phyloP scores from a whole-genome alignment of 2,888 invertebrate species.

The Platerodrilus igneus region DNA sequence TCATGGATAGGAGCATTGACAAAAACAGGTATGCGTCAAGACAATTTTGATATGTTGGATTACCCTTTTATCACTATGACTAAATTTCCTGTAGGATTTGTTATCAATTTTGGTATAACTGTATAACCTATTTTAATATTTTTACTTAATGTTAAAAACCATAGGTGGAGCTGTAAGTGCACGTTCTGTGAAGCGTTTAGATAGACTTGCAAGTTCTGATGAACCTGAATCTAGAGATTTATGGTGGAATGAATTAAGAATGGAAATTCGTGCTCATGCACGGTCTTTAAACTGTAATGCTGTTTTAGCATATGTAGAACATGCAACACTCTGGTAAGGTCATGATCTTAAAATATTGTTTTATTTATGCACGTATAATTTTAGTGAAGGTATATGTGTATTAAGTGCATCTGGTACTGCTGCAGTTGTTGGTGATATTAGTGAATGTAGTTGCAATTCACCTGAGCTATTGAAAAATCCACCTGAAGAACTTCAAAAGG shows the following conservation, averaged over 20 bases:
- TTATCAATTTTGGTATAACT: slow-evolving; percentile 73
- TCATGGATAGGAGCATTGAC: slow-evolving; percentile 52
- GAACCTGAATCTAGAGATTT: slow-evolving; percentile 89
- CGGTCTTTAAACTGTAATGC: slow-evolving; percentile 89
- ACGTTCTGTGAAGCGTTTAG: slow-evolving; percentile 76
- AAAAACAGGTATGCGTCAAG: slow-evolving; percentile 66
- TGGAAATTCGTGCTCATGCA: slow-evolving; percentile 92
- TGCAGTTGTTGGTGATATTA: slow-evolving; percentile 61
- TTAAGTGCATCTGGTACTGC: slow-evolving; percentile 92
- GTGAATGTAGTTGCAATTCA: slow-evolving; percentile 33
- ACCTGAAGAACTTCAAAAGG: no score
- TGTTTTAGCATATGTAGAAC: slow-evolving; percentile 90
- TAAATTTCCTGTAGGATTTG: slow-evolving; percentile 83
- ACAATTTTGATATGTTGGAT: slow-evolving; percentile 84
- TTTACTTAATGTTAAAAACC: neutral
- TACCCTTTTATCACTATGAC: slow-evolving; percentile 94
- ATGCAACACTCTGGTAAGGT: slow-evolving; percentile 85
- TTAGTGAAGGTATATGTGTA: slow-evolving; percentile 91
- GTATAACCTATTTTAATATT: slow-evolving; percentile 5
- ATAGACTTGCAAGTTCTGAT: slow-evolving; percentile 76
- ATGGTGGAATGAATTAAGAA: slow-evolving; percentile 96
- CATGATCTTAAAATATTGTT: slow-evolving; percentile 7
- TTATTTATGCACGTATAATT: slow-evolving; percentile 30
- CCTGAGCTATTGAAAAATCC: no score
- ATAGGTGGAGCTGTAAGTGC: slow-evolving; percentile 78